phyloP scores from a whole-genome alignment of 2,797 vertebrate species.

The Labeo calbasu region DNA sequence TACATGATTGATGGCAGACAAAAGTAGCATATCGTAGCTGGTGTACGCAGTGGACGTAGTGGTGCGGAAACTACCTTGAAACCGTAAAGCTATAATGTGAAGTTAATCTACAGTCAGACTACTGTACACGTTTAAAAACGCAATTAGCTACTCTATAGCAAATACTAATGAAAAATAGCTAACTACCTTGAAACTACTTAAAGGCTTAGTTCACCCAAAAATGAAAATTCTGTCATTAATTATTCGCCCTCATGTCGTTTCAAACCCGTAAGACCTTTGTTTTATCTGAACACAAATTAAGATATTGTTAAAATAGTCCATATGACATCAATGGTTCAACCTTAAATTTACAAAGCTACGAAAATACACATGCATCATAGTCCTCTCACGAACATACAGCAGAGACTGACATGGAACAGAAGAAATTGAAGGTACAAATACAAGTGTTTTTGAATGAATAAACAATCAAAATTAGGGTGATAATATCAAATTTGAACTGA shows the following conservation, averaged over 20 bases:
- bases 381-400: too few relatives aligned
- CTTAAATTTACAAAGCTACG: too few relatives aligned
- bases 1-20: constrained; percentile 43
- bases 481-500: not conserved
- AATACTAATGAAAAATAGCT: not conserved
- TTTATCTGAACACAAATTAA: too few relatives aligned
- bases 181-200: not conserved
- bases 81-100: not conserved
- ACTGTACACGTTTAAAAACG: not conserved
- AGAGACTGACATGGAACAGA: too few relatives aligned
- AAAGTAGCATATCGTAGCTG: constrained; percentile 17
- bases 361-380: too few relatives aligned
- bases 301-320: too few relatives aligned
- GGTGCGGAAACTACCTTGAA: not conserved
- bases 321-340: too few relatives aligned
- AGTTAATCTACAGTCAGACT: not conserved
- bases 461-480: not conserved
- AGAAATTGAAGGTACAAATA: not conserved
- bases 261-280: too few relatives aligned
- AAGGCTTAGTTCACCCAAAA: not conserved
- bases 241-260: too few relatives aligned
- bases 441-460: not conserved
- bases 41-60: not conserved
- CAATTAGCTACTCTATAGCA: not conserved
- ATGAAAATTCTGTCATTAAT: too few relatives aligned